These are phyloP conservation scores for Squalus acanthias DNA, from an alignment of 2,797 vertebrate species.

Conservation along the genomic window DNA sequence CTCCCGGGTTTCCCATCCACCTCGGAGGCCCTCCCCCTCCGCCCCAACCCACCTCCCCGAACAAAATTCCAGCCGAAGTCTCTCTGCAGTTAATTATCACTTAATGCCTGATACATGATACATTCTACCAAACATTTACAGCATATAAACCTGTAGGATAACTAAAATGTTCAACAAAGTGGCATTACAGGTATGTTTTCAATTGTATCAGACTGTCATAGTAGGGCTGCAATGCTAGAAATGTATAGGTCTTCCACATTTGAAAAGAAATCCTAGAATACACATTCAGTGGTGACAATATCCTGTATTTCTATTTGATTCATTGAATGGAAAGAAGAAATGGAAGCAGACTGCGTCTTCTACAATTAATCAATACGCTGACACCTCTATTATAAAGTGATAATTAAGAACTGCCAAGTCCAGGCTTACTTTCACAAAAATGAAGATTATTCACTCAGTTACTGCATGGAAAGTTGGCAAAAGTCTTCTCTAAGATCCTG, in stretches of 20 bases:
- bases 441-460: constrained; percentile 16
- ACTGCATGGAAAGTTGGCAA: background rate
- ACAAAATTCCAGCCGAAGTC: too few species aligned
- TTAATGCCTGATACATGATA: background rate
- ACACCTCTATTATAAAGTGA: background rate
- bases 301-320: background rate
- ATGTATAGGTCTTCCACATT: background rate
- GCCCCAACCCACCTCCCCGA: too few species aligned
- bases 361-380: background rate
- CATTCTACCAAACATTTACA: background rate
- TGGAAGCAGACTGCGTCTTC: background rate
- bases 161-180: background rate
- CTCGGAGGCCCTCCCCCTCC: too few species aligned
- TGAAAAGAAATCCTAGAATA: background rate
- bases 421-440: background rate
- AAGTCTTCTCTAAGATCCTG: background rate
- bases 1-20: too few species aligned
- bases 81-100: background rate
- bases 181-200: background rate
- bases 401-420: background rate
- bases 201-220: background rate
- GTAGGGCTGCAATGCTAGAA: background rate
- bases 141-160: background rate
- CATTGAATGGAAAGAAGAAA: background rate
- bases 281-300: background rate